Conservation (phyloP, 2,797 vertebrate species). For the Hipposideros larvatus region DNA sequence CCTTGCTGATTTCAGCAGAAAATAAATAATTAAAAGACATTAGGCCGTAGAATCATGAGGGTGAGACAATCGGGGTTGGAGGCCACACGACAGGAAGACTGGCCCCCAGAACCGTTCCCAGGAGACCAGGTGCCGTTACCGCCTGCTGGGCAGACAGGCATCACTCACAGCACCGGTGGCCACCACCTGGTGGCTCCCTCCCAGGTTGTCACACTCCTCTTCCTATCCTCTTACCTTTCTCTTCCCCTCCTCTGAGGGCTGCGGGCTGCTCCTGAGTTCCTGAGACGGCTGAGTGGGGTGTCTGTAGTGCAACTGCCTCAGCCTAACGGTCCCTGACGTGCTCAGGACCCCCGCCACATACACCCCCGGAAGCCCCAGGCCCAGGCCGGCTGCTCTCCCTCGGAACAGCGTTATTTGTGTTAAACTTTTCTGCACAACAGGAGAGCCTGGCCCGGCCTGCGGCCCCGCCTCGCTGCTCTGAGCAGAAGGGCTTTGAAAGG, state of each 20-base stretch:
- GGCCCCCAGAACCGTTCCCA: too few species aligned
- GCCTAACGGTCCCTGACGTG: not conserved
- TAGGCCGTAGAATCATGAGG: rapidly evolving
- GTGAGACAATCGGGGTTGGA: too few species aligned
- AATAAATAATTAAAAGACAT: rapidly evolving
- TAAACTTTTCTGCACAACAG: too few species aligned
- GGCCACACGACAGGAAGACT: too few species aligned
- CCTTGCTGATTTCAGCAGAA: too few species aligned
- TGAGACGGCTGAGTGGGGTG: too few species aligned
- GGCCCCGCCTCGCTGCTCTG: not conserved
- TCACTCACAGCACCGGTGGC: rapidly evolving
- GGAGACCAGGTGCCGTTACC: not conserved
- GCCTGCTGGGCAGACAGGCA: rapidly evolving
- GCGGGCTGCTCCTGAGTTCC: not conserved
- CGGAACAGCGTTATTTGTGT: too few species aligned
- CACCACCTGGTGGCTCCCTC: too few species aligned
- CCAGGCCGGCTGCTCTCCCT: not conserved
- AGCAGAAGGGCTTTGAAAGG: slow-evolving; percentile 9
- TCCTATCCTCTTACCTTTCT: rapidly evolving
- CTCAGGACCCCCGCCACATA: too few species aligned
- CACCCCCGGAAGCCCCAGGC: not conserved
- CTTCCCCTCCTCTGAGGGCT: not conserved
- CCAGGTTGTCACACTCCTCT: too few species aligned
- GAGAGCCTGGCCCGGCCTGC: too few species aligned
- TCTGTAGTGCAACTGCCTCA: not conserved